Percentiles rank a stretch among this genome's conserved stretches.
Conservation (phyloP, 2,797 vertebrate species). For the Odontamblyopus lacepedii region DNA sequence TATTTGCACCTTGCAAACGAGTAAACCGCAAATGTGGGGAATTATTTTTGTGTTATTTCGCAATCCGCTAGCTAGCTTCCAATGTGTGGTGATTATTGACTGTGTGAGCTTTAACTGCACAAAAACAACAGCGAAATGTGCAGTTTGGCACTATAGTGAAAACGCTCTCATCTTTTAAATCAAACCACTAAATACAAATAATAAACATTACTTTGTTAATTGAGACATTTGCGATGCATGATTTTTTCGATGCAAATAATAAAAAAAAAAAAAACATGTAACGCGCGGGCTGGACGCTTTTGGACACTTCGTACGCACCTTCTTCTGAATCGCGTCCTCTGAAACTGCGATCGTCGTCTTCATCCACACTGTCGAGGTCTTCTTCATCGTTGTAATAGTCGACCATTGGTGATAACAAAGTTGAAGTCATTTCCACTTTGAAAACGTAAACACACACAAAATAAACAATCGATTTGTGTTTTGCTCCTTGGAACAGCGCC, state of each 20-base stretch:
- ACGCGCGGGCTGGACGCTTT: conserved; percentile 37
- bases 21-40: not conserved
- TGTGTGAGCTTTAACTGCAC: not conserved
- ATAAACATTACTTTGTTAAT: not conserved
- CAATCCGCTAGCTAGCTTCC: conserved; percentile 7
- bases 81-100: not conserved
- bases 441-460: conserved; percentile 75
- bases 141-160: not conserved
- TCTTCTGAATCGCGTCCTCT: conserved; percentile 94
- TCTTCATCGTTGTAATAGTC: conserved; percentile 97
- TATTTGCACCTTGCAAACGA: not conserved
- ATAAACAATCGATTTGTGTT: conserved; percentile 76
- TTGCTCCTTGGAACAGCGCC: conserved; percentile 74
- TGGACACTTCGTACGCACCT: conserved; percentile 71
- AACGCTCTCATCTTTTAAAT: not conserved
- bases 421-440: conserved; percentile 75
- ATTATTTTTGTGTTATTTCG: not conserved
- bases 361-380: conserved; percentile 92
- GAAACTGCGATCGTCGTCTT: conserved; percentile 93
- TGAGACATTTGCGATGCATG: conserved; percentile 22
- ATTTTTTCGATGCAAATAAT: conserved; percentile 39
- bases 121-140: not conserved
- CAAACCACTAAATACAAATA: not conserved
- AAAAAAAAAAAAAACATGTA: conserved; percentile 47
- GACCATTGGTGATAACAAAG: conserved; percentile 84